Percentiles rank a stretch among this genome's conserved stretches.
Conservation (phyloP, 2,888 invertebrate species). For the Pilophorus perplexus region DNA sequence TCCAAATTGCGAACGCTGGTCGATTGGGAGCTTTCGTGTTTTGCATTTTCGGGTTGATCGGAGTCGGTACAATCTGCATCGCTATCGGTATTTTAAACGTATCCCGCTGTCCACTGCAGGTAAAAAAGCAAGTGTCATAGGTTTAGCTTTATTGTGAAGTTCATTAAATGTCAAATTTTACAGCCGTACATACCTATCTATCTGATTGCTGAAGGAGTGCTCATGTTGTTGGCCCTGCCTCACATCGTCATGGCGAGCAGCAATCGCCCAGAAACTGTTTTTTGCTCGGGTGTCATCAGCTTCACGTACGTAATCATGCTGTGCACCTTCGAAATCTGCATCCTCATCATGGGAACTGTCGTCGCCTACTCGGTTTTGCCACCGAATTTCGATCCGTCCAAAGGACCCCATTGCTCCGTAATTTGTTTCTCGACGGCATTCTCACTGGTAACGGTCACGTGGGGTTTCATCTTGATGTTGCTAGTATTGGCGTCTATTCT, state of each 20-base stretch:
- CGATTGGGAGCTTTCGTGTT: neutral
- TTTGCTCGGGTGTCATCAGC: too few species aligned
- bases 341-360: neutral
- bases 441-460: neutral
- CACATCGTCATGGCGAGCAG: neutral
- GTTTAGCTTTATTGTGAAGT: too few species aligned
- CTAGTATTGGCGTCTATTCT: too few species aligned
- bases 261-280: too few species aligned
- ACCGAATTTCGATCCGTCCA: neutral
- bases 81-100: neutral
- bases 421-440: neutral
- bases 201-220: constrained; percentile 1
- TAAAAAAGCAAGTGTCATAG: too few species aligned
- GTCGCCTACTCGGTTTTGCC: neutral
- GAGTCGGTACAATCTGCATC: neutral
- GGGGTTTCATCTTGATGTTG: too few species aligned
- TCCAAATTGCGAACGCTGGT: neutral
- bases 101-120: neutral
- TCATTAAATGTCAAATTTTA: too few species aligned
- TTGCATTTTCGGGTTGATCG: neutral
- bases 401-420: neutral
- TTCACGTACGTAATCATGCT: neutral
- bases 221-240: neutral
- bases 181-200: neutral
- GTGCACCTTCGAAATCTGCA: neutral